Conservation (phyloP, 1,140 invertebrate species). For the Drosophila lowei region DNA sequence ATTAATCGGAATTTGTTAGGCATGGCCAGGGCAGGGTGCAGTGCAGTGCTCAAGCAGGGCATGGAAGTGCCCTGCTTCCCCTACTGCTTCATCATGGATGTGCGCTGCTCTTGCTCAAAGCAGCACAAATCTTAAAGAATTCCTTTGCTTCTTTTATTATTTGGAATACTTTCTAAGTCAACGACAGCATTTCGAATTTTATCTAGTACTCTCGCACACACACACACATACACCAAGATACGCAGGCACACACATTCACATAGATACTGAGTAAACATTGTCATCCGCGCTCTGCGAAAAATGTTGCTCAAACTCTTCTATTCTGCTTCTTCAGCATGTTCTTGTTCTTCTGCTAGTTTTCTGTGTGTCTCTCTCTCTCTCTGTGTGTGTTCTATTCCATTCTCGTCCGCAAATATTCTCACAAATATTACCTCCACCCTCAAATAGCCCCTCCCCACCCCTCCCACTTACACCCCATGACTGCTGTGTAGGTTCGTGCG, state of each 20-base stretch:
- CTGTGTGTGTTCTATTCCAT: constrained; percentile 27
- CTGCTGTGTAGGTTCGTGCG: constrained; percentile 48
- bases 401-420: constrained; percentile 68
- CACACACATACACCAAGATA: constrained; percentile 10
- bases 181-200: constrained; percentile 72
- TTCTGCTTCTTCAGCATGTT: constrained; percentile 34
- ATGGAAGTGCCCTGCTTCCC: not conserved
- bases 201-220: constrained; percentile 61
- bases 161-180: constrained; percentile 75
- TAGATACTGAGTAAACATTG: constrained; percentile 46
- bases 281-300: constrained; percentile 36
- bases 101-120: constrained; percentile 14
- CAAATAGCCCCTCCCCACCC: constrained; percentile 1
- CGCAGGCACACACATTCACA: constrained; percentile 23
- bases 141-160: constrained; percentile 36
- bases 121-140: constrained; percentile 1
- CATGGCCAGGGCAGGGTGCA: constrained; percentile 34
- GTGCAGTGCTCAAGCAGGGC: not conserved
- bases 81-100: not conserved
- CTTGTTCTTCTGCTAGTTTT: constrained; percentile 35
- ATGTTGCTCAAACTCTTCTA: constrained; percentile 49
- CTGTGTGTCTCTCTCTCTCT: not conserved
- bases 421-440: constrained; percentile 58
- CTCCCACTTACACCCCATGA: not conserved
- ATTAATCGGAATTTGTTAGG: constrained; percentile 44